Conservation (phyloP, 1,140 invertebrate species). For the Bombus soroeensis region DNA sequence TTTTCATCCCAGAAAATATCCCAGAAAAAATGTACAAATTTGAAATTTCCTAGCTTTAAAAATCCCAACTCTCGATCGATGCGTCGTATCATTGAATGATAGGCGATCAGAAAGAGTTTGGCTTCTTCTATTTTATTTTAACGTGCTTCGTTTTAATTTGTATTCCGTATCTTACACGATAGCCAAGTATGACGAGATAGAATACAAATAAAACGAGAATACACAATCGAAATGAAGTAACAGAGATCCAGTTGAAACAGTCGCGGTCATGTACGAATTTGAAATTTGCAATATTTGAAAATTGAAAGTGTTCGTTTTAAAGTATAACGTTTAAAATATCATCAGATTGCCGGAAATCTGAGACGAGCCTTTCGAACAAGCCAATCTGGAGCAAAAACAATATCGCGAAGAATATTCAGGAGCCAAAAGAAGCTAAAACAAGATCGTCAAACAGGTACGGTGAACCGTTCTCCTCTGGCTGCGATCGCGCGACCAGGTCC, state of each 20-base stretch:
- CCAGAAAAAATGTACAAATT: not conserved
- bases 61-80: not conserved
- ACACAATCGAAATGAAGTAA: not conserved
- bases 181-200: too few species aligned
- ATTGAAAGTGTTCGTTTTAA: too few species aligned
- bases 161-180: not conserved
- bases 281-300: too few species aligned
- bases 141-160: not conserved
- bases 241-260: not conserved
- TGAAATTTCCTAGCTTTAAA: not conserved
- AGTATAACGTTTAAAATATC: too few species aligned
- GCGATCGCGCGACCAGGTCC: not conserved
- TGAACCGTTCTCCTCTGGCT: not conserved
- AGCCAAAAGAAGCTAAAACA: not conserved
- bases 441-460: not conserved
- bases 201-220: not conserved
- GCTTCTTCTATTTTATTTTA: not conserved
- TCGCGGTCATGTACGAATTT: too few species aligned
- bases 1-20: too few species aligned
- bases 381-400: too few species aligned
- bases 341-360: too few species aligned
- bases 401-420: too few species aligned
- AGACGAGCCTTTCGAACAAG: too few species aligned
- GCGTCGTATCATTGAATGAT: too few species aligned
- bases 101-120: not conserved